A percentile compares a stretch with the other conserved stretches of the same genome.
These are phyloP conservation scores for Invenusta paracnida DNA, from an alignment of 2,888 invertebrate genomes.

Conservation along the genomic window DNA sequence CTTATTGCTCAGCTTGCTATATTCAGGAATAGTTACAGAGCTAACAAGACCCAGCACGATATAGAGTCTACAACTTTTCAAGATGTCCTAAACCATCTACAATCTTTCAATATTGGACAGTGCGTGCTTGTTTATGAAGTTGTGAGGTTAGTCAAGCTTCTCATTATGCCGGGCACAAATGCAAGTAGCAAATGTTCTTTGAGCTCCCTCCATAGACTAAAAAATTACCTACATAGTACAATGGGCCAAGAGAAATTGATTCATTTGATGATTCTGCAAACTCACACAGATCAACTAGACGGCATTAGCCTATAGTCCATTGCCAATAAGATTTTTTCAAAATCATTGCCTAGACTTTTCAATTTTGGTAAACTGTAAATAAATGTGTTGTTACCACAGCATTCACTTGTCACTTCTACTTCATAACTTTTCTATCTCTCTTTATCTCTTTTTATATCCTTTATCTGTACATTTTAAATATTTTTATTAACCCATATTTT, in stretches of 20 bases:
- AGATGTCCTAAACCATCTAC: neutral
- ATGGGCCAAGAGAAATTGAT: neutral
- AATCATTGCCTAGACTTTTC: neutral
- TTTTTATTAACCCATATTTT: too few species aligned
- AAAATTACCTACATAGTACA: neutral
- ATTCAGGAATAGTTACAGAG: neutral
- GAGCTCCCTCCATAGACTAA: neutral
- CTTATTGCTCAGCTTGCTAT: neutral
- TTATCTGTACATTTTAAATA: too few species aligned
- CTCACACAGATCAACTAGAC: neutral
- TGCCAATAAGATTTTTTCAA: neutral
- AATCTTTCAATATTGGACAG: neutral
- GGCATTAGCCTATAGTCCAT: neutral
- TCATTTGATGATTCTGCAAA: conserved; percentile 17
- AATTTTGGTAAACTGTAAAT: conserved; percentile 10
- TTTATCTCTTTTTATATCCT: too few species aligned
- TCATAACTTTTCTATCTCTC: too few species aligned
- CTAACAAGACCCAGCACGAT: neutral
- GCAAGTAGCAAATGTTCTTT: conserved; percentile 1
- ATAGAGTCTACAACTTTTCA: neutral
- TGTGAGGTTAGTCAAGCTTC: neutral
- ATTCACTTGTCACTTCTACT: too few species aligned
- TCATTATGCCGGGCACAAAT: neutral
- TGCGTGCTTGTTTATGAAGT: neutral
- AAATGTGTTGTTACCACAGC: neutral